A percentile compares a stretch with the other conserved stretches of the same genome.
phyloP scores from a whole-genome alignment of 64 coral and sea anemone species.

The Actinia equina region DNA sequence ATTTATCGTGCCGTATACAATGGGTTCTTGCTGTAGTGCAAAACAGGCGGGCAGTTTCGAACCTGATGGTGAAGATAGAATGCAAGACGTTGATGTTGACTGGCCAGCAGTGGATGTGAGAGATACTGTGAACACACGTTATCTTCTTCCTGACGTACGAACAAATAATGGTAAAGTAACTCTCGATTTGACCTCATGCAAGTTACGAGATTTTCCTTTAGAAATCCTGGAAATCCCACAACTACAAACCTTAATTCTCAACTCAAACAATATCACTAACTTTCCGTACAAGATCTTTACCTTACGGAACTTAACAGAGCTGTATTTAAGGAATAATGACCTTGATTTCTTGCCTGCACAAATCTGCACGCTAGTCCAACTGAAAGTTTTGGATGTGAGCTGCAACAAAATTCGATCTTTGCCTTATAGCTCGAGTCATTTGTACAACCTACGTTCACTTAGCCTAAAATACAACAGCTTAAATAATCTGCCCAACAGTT shows the following conservation, averaged over 20 bases:
- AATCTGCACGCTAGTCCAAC: slow-evolving; percentile 65
- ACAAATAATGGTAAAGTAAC: slow-evolving; percentile 67
- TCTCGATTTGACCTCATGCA: slow-evolving; percentile 58
- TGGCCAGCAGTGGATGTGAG: slow-evolving; percentile 60
- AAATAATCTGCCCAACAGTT: slow-evolving; percentile 51
- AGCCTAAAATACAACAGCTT: slow-evolving; percentile 66
- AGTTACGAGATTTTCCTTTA: slow-evolving; percentile 52
- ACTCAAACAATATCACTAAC: slow-evolving; percentile 75
- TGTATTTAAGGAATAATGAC: slow-evolving; percentile 78
- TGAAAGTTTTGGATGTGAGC: slow-evolving; percentile 81
- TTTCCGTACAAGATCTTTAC: slow-evolving; percentile 73
- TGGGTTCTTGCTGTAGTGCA: not conserved
- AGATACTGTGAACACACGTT: slow-evolving; percentile 2
- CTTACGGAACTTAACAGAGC: slow-evolving; percentile 72
- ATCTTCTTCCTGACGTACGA: slow-evolving; percentile 43
- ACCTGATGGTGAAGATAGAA: slow-evolving; percentile 9
- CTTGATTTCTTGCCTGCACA: slow-evolving; percentile 83
- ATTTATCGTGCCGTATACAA: not conserved
- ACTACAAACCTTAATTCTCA: slow-evolving; percentile 51
- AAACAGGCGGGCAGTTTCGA: not conserved
- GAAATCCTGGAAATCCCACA: slow-evolving; percentile 41
- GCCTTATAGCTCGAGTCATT: slow-evolving; percentile 69
- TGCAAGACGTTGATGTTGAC: not conserved
- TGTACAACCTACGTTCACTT: slow-evolving; percentile 54
- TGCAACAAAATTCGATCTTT: slow-evolving; percentile 54